These are phyloP conservation scores for Paratrypauchen microcephalus DNA, from an alignment of 2,797 vertebrate genomes.

Conservation along the genomic window DNA sequence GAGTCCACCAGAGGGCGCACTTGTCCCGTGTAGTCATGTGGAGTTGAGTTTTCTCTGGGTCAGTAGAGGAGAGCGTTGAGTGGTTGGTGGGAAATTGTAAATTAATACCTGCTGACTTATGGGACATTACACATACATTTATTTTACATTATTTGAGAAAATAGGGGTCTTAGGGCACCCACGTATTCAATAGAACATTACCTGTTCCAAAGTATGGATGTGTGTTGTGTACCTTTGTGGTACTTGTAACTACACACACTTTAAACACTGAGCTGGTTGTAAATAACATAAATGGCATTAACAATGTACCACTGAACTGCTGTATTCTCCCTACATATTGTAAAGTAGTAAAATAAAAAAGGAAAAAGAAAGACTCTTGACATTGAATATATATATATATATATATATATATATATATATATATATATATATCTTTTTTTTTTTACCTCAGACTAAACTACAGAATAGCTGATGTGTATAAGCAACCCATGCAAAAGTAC, in stretches of 20 bases:
- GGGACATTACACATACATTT: constrained; percentile 7
- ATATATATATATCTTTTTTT: too few species aligned
- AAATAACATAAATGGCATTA: neutral
- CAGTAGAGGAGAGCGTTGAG: constrained; percentile 12
- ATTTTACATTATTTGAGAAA: constrained; percentile 14
- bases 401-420: too few species aligned
- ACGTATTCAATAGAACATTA: neutral
- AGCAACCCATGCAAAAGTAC: neutral
- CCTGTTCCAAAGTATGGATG: neutral
- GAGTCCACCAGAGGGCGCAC: constrained; percentile 8
- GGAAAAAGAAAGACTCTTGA: neutral
- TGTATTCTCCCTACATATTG: neutral
- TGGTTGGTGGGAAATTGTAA: constrained; percentile 13
- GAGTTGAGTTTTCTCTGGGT: constrained; percentile 4
- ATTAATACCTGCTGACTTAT: constrained; percentile 11
- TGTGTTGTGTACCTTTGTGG: neutral
- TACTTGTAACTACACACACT: neutral
- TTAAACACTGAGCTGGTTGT: neutral
- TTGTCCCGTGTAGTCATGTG: neutral
- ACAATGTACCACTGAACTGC: neutral
- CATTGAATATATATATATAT: too few species aligned
- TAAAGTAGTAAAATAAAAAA: too few species aligned
- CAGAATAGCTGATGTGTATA: too few species aligned
- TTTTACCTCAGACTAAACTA: too few species aligned
- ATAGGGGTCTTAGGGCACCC: neutral